Evolutionary conservation across 2,113 vertebrate genomes (phyloP).

Genomic region (Periophthalmus modestus): DNA sequence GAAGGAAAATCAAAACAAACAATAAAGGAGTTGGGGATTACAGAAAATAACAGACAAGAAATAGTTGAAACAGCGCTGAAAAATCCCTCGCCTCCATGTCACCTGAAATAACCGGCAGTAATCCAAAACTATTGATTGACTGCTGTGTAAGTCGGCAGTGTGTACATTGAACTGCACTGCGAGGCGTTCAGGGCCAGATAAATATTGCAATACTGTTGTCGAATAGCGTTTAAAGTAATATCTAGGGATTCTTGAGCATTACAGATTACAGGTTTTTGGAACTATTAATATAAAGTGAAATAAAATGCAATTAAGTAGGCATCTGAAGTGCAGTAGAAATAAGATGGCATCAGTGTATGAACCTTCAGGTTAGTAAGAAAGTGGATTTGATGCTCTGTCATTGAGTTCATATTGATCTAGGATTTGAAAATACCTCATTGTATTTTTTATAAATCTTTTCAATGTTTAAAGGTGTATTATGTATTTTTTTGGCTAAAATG

Average conservation of each 20-base stretch:
- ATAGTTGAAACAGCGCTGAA: background rate
- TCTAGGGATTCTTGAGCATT: background rate
- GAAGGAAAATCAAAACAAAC: conserved; percentile 77
- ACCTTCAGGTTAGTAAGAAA: background rate
- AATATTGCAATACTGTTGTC: conserved; percentile 38
- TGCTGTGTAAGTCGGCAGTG: conserved; percentile 51
- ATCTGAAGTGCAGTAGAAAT: background rate
- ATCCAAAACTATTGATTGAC: conserved; percentile 69
- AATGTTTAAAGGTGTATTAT: no score
- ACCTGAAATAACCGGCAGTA: conserved; percentile 56
- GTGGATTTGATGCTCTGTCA: background rate
- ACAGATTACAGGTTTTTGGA: background rate
- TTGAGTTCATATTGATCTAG: background rate
- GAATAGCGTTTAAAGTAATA: conserved; percentile 13
- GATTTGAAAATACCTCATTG: no score
- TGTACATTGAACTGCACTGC: conserved; percentile 53
- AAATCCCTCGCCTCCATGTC: conserved; percentile 45
- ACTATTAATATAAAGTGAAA: background rate
- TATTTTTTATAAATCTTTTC: no score
- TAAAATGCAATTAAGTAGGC: background rate
- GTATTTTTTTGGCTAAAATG: no score
- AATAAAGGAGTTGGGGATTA: conserved; percentile 66
- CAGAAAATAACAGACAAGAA: conserved; percentile 47
- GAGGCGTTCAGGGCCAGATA: conserved; percentile 39
- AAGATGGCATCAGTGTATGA: background rate